A percentile compares a stretch with the other conserved stretches of the same genome.
Conservation (phyloP, 2,888 invertebrate species). For the Silvanus unidentatus region DNA sequence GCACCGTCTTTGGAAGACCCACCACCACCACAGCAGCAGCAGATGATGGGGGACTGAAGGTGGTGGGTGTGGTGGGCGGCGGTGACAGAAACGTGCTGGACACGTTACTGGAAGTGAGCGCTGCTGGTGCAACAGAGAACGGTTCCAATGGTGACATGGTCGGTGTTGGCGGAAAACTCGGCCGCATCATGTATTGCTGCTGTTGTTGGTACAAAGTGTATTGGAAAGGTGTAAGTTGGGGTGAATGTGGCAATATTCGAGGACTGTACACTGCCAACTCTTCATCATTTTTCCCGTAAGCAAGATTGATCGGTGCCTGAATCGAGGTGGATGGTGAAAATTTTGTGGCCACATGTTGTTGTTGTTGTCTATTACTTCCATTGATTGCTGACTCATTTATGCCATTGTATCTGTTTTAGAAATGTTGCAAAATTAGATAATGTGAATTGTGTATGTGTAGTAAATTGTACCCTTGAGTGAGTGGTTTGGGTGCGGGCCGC, state of each 20-base stretch:
- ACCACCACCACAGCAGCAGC: constrained; percentile 9
- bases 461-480: constrained; percentile 51
- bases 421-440: too few relatives aligned
- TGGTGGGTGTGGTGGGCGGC: constrained; percentile 31
- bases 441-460: too few relatives aligned
- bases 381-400: constrained; percentile 30
- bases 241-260: constrained; percentile 23
- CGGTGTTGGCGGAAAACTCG: constrained; percentile 47
- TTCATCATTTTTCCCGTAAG: constrained; percentile 42
- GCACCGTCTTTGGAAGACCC: too few relatives aligned
- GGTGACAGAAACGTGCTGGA: constrained; percentile 43
- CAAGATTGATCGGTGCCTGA: constrained; percentile 44
- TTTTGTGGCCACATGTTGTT: constrained; percentile 29
- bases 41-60: constrained; percentile 35
- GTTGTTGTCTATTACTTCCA: constrained; percentile 29
- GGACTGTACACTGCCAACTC: constrained; percentile 24
- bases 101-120: constrained; percentile 45
- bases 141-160: constrained; percentile 42
- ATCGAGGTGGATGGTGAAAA: constrained; percentile 41
- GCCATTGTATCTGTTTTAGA: constrained; percentile 39
- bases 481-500: constrained; percentile 59
- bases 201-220: constrained; percentile 23
- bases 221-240: constrained; percentile 28
- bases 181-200: constrained; percentile 42
- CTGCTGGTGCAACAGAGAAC: constrained; percentile 35